Evolutionary conservation across 1,140 invertebrate genomes (phyloP).

Genomic region (Drosophila athabasca): DNA sequence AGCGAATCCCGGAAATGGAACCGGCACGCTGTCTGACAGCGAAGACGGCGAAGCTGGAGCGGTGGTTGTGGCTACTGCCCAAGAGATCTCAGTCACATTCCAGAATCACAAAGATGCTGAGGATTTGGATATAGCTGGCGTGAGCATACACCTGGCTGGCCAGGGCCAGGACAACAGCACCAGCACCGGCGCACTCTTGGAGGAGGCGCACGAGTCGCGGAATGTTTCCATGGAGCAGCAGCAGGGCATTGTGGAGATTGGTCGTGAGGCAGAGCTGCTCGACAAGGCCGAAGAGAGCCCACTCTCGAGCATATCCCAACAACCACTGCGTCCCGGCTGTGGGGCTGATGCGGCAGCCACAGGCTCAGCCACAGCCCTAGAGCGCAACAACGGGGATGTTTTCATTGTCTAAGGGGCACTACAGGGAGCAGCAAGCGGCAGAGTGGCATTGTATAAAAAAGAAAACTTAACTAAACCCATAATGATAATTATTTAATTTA

Average conservation of each 20-base stretch:
- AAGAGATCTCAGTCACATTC: conserved; percentile 81
- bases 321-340: conserved; percentile 49
- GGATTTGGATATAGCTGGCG: conserved; percentile 60
- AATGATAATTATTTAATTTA: conserved; percentile 58
- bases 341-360: conserved; percentile 42
- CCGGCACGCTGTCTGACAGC: conserved; percentile 12
- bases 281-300: conserved; percentile 44
- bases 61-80: conserved; percentile 21
- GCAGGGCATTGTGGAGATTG: conserved; percentile 79
- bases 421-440: background rate
- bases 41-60: conserved; percentile 32
- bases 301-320: conserved; percentile 22
- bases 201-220: conserved; percentile 54
- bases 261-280: conserved; percentile 73
- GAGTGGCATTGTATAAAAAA: conserved; percentile 31
- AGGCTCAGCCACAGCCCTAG: conserved; percentile 29
- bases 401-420: conserved; percentile 64
- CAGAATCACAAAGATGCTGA: conserved; percentile 67
- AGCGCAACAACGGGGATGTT: conserved; percentile 67
- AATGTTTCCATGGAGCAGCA: conserved; percentile 17
- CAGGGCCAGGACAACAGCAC: conserved; percentile 20
- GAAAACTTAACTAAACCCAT: conserved; percentile 18
- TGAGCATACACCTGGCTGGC: conserved; percentile 71
- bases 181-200: conserved; percentile 35
- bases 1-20: conserved; percentile 57